phyloP scores from a whole-genome alignment of 2,888 invertebrate species.

The Lomographa bimaculata region DNA sequence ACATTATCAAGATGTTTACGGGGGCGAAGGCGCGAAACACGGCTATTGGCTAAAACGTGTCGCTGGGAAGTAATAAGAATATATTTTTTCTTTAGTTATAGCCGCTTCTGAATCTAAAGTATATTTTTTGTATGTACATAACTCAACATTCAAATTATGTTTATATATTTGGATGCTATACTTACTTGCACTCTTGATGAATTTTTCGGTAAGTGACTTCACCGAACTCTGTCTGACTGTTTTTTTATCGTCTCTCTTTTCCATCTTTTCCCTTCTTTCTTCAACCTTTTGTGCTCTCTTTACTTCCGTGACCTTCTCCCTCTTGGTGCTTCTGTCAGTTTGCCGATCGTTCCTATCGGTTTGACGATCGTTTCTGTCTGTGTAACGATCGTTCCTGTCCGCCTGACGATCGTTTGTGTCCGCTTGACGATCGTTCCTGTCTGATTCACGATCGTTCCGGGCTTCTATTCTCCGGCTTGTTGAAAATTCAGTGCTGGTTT shows the following conservation, averaged over 20 bases:
- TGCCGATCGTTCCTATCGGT: constrained; percentile 8
- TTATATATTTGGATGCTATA: no score
- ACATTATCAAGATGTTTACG: no score
- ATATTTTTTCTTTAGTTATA: no score
- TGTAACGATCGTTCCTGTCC: constrained; percentile 9
- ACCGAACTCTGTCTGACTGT: constrained; percentile 88
- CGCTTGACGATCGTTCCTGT: constrained; percentile 6
- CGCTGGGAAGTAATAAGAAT: no score
- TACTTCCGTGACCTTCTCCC: constrained; percentile 41
- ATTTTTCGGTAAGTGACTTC: constrained; percentile 91
- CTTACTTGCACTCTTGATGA: constrained; percentile 87
- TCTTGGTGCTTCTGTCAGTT: constrained; percentile 1
- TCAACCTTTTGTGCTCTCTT: constrained; percentile 35
- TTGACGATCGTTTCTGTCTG: constrained; percentile 10
- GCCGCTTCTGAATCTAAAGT: no score
- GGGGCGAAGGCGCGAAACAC: no score
- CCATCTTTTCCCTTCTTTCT: constrained; percentile 40
- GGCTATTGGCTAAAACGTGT: no score
- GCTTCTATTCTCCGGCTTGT: constrained; percentile 29
- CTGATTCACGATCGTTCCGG: constrained; percentile 1
- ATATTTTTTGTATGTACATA: no score
- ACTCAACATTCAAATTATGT: no score
- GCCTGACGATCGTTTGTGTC: constrained; percentile 8
- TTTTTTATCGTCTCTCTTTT: constrained; percentile 62
- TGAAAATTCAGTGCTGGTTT: constrained; percentile 4